Evolutionary conservation across 1,140 invertebrate species (phyloP).

Genomic region (Caenorhabditis tropicalis): DNA sequence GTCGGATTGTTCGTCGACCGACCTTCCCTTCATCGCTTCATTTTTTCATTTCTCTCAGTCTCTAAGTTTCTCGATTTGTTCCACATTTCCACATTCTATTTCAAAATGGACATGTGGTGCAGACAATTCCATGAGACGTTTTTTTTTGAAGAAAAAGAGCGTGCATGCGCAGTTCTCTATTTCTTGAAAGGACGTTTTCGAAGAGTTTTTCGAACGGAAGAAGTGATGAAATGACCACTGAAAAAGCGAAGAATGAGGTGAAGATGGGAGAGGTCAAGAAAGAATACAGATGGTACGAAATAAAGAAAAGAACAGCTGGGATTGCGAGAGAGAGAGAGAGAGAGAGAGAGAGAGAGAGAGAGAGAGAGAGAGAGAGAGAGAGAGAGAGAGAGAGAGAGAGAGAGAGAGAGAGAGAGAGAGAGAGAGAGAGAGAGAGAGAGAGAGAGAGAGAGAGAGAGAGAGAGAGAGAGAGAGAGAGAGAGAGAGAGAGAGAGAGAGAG

Average conservation of each 20-base stretch:
- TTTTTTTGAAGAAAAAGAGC: neutral
- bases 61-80: neutral
- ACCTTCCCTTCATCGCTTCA: conserved; percentile 9
- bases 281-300: neutral
- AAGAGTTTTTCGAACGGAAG: neutral
- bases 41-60: neutral
- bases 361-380: too few relatives aligned
- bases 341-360: too few relatives aligned
- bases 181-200: conserved; percentile 10
- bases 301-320: conserved; percentile 6
- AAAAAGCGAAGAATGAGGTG: conserved; percentile 5
- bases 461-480: too few relatives aligned
- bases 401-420: too few relatives aligned
- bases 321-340: too few relatives aligned
- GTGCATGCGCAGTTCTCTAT: neutral
- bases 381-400: too few relatives aligned
- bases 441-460: too few relatives aligned
- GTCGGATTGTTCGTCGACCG: conserved; percentile 12
- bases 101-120: neutral
- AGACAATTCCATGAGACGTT: conserved; percentile 16
- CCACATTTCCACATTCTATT: neutral
- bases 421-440: too few relatives aligned
- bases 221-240: neutral
- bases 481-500: too few relatives aligned
- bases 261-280: neutral